Evolutionary conservation across 2,113 vertebrate species (phyloP), one percentile per base, ranked within the genome.

Genomic region (Capreolus pygargus): DNA sequence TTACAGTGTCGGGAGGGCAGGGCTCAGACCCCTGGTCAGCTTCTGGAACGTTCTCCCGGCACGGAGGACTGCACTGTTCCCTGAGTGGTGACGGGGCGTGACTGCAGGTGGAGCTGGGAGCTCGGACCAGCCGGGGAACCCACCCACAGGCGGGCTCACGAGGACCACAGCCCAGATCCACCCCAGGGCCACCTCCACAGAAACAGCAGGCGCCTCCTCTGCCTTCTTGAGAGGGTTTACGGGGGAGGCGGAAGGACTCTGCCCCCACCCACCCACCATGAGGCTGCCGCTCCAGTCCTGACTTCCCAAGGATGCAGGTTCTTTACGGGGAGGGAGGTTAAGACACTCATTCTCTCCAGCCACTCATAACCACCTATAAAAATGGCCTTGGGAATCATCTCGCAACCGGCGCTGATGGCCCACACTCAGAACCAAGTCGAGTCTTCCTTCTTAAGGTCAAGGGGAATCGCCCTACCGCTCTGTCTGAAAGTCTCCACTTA

Each of bases 341-440:
- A 76, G 17, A 45, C 17, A 14, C 58, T 28, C 27, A 1, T 7
- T 8, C 25, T n/a, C 78, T 23, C 89, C 27, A 58, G 64, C 36
- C 55, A 16, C 47, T 15, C 1, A 15, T 6, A 83, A 28, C 21
- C 30, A 55, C 0, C 21, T 55, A 11, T 27, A 47, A 55, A 57
- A 92, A 16, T 0, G 23, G 76, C 50, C 4, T 30, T 4, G 39
- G 60, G 87, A 17, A 23, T 36, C 45, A 13, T 45, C 89, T 64
- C 36, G 8, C 36, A 86, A 76, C 11, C 92, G 76, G 84, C 16
- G 17, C 13, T 39, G 17, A 82, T 3, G 33, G 19, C 16, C 88
- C 74, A 5, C 57, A n/a, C 74, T 96, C 81, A 60, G 97, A 95
- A 36, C 67, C 27, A 82, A 96, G n/a, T 64, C 33, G 15, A 2